Conservation (phyloP, 2,113 vertebrate genomes). For the Datnioides undecimradiatus region DNA sequence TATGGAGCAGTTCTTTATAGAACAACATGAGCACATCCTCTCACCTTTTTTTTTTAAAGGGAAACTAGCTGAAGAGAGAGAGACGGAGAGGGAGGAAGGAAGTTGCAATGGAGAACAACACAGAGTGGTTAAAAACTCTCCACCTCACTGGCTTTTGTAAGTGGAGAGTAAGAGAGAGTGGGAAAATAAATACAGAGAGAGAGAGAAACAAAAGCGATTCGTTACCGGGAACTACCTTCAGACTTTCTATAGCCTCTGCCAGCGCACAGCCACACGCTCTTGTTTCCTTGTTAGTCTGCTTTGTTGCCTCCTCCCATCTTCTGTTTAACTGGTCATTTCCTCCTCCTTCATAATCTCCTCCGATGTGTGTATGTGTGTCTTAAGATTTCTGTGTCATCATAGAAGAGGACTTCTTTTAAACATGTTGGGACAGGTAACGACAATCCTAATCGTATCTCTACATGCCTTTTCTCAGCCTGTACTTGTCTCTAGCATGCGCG, state of each 20-base stretch:
- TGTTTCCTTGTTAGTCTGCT: constrained; percentile 44
- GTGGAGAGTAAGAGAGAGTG: not conserved
- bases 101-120: constrained; percentile 54
- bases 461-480: not conserved
- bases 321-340: constrained; percentile 57
- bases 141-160: not conserved
- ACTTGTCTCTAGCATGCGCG: constrained; percentile 7
- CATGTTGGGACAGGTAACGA: constrained; percentile 67
- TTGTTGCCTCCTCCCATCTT: constrained; percentile 56
- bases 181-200: not conserved
- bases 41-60: constrained; percentile 26
- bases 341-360: constrained; percentile 12
- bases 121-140: constrained; percentile 3
- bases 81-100: constrained; percentile 57
- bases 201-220: not conserved
- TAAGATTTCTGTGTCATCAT: constrained; percentile 26
- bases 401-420: constrained; percentile 48
- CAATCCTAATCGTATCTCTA: not conserved
- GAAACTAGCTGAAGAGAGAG: constrained; percentile 54
- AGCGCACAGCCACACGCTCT: constrained; percentile 22
- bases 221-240: constrained; percentile 10
- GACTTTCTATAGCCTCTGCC: not conserved
- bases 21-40: constrained; percentile 5
- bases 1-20: not conserved
- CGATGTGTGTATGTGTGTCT: constrained; percentile 18